These are phyloP conservation scores for Lepidurus packardi DNA, from an alignment of 1,140 invertebrate genomes.

Conservation along the genomic window DNA sequence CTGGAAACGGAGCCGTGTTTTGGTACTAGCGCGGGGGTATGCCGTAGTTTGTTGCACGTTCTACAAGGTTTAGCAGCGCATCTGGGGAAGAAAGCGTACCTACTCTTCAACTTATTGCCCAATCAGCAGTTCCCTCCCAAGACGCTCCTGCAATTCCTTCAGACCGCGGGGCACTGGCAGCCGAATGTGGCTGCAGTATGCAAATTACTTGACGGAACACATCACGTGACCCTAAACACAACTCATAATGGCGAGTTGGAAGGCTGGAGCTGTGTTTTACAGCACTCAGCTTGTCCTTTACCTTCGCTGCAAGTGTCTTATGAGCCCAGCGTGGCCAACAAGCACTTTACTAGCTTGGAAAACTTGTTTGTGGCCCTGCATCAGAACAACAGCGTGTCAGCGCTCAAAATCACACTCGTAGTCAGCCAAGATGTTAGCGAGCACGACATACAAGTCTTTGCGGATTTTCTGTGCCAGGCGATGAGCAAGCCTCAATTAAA, in stretches of 20 bases:
- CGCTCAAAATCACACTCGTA: slow-evolving; percentile 48
- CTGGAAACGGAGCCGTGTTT: slow-evolving; percentile 31
- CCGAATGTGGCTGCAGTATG: slow-evolving; percentile 50
- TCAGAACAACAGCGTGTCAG: slow-evolving; percentile 48
- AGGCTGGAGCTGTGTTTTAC: slow-evolving; percentile 49
- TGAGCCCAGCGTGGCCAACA: slow-evolving; percentile 45
- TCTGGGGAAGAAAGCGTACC: slow-evolving; percentile 47
- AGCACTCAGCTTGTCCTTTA: slow-evolving; percentile 46
- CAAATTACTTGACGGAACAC: slow-evolving; percentile 44
- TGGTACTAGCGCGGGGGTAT: slow-evolving; percentile 28
- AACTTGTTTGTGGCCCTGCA: slow-evolving; percentile 47
- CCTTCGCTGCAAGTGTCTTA: slow-evolving; percentile 49
- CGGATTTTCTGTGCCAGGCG: slow-evolving; percentile 46
- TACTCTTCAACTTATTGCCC: slow-evolving; percentile 48
- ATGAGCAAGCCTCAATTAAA: slow-evolving; percentile 48
- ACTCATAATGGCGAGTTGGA: slow-evolving; percentile 47
- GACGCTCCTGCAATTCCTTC: slow-evolving; percentile 48
- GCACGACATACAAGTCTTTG: slow-evolving; percentile 46
- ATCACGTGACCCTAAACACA: slow-evolving; percentile 44
- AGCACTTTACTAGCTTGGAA: slow-evolving; percentile 38
- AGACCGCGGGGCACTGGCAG: slow-evolving; percentile 49
- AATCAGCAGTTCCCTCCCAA: slow-evolving; percentile 49
- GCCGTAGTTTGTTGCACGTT: slow-evolving; percentile 34
- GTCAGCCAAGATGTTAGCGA: slow-evolving; percentile 49
- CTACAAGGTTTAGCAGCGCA: slow-evolving; percentile 50